Conservation (phyloP, 2,797 vertebrate species). For the Mus spretus region DNA sequence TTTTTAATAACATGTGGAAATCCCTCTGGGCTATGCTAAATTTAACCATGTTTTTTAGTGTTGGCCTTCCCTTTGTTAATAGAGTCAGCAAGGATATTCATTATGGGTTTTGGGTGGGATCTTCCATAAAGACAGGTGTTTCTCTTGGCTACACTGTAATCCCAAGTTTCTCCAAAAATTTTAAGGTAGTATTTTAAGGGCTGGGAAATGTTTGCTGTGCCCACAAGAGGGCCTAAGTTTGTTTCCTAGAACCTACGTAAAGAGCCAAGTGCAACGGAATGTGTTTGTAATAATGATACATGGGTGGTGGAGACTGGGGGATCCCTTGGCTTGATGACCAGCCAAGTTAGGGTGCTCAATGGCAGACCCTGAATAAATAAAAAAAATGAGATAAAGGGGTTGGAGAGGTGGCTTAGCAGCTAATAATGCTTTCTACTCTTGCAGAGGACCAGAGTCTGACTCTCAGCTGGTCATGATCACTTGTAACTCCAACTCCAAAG, state of each 20-base stretch:
- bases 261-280: neutral
- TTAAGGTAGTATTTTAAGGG: conserved; percentile 15
- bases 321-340: neutral
- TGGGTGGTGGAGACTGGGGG: neutral
- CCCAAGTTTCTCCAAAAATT: neutral
- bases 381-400: neutral
- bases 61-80: neutral
- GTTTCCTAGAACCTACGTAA: neutral
- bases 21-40: neutral
- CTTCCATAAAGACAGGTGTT: neutral
- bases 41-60: conserved; percentile 21
- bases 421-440: neutral
- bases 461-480: neutral
- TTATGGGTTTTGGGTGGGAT: neutral
- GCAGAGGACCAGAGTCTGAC: neutral
- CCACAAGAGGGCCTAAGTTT: neutral
- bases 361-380: neutral
- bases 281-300: neutral
- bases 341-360: neutral
- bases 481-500: neutral
- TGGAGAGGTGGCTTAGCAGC: neutral
- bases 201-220: neutral
- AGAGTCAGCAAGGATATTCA: neutral
- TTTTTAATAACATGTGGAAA: neutral
- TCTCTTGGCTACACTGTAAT: neutral